These are phyloP conservation scores for Bufo gargarizans DNA, from an alignment of 2,113 vertebrate species.

Conservation along the genomic window DNA sequence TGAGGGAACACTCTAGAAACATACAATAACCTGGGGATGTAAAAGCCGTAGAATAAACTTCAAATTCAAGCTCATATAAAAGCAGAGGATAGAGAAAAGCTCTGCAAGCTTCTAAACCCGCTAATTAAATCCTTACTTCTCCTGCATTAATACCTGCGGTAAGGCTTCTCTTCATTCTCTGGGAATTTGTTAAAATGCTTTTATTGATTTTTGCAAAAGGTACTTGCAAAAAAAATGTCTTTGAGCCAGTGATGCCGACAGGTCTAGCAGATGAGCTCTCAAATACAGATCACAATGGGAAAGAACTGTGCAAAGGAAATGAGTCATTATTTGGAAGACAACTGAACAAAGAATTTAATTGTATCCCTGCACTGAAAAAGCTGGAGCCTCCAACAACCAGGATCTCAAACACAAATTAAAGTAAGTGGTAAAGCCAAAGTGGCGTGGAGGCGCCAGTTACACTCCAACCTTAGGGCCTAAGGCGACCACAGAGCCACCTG, in stretches of 20 bases:
- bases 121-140: constrained; percentile 35
- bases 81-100: not conserved
- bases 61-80: not conserved
- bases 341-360: constrained; percentile 45
- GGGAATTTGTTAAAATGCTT: constrained; percentile 39
- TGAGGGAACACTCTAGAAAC: too few species aligned
- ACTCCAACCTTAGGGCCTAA: too few species aligned
- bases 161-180: constrained; percentile 1
- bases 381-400: not conserved
- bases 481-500: too few species aligned
- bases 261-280: constrained; percentile 16
- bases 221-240: constrained; percentile 23
- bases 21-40: too few species aligned
- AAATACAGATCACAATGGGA: constrained; percentile 34
- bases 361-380: constrained; percentile 20
- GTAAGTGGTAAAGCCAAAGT: not conserved
- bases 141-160: constrained; percentile 29
- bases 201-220: constrained; percentile 46
- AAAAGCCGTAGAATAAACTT: too few species aligned
- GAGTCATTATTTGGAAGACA: constrained; percentile 16
- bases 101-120: not conserved
- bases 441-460: too few species aligned
- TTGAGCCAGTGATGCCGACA: not conserved
- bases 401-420: not conserved
- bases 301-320: constrained; percentile 8